Percentiles rank a stretch among this genome's conserved stretches.
Evolutionary conservation across 2,888 invertebrate species (phyloP).

Genomic region (Hemistola chrysoprasaria): DNA sequence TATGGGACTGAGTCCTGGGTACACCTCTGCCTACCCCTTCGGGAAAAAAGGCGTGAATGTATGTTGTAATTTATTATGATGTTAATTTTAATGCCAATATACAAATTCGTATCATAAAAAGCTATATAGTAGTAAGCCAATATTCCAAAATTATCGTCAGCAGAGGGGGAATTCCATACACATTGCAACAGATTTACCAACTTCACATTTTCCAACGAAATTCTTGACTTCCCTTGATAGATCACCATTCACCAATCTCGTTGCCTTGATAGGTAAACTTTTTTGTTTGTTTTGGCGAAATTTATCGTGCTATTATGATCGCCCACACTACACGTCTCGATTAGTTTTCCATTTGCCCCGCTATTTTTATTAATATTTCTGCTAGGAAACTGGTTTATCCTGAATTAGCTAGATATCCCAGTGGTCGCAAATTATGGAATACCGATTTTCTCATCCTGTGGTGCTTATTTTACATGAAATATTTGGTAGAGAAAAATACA

Average conservation of each 20-base stretch:
- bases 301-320: conserved; percentile 21
- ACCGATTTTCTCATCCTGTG: too few species aligned
- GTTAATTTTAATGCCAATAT: conserved; percentile 47
- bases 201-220: conserved; percentile 17
- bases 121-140: too few species aligned
- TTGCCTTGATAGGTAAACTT: conserved; percentile 14
- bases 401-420: background rate
- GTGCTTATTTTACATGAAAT: too few species aligned
- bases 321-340: conserved; percentile 12
- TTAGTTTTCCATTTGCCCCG: conserved; percentile 13
- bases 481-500: too few species aligned
- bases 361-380: conserved; percentile 10
- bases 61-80: conserved; percentile 50
- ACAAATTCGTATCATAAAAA: too few species aligned
- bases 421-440: too few species aligned
- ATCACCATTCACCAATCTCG: conserved; percentile 14
- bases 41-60: too few species aligned
- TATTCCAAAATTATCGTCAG: too few species aligned
- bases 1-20: too few species aligned
- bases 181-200: conserved; percentile 7
- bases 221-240: conserved; percentile 19
- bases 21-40: too few species aligned
- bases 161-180: too few species aligned
- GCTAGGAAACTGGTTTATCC: conserved; percentile 10
- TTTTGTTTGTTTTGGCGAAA: conserved; percentile 22